Conservation (phyloP, 2,113 vertebrate species). For the Solea senegalensis region DNA sequence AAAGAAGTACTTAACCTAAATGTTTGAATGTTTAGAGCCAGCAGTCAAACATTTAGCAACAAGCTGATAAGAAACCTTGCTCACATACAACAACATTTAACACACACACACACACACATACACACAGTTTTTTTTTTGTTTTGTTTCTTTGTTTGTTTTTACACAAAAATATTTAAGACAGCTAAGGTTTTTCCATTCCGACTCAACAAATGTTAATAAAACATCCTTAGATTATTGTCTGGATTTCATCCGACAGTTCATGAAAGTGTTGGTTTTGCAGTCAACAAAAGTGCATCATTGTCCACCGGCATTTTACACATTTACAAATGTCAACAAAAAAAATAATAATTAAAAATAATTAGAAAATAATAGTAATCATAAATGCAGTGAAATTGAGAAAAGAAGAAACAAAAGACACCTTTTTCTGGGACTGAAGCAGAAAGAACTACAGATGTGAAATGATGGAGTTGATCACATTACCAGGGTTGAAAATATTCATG, state of each 20-base stretch:
- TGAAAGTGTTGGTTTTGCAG: conserved; percentile 64
- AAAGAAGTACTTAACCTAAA: conserved; percentile 66
- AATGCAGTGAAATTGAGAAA: conserved; percentile 19
- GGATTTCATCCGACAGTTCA: conserved; percentile 53
- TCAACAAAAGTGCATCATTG: conserved; percentile 63
- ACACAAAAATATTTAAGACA: conserved; percentile 70
- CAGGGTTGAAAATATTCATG: conserved; percentile 5
- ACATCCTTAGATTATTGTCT: conserved; percentile 55
- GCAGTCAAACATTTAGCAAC: conserved; percentile 63
- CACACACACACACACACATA: conserved; percentile 40
- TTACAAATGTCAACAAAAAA: conserved; percentile 1
- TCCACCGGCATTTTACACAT: conserved; percentile 52
- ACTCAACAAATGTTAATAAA: conserved; percentile 63
- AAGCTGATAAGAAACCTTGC: conserved; percentile 59
- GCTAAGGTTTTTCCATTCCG: conserved; percentile 60
- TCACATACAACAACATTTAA: conserved; percentile 58
- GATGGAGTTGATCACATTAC: conserved; percentile 23
- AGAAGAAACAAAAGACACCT: conserved; percentile 14
- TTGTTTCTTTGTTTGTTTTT: conserved; percentile 27
- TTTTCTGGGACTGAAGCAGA: conserved; percentile 19
- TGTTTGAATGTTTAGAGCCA: conserved; percentile 62
- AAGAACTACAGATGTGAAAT: conserved; percentile 13
- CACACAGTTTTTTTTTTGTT: conserved; percentile 6
- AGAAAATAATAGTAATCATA: not conserved
- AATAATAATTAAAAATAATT: not conserved